phyloP scores from a whole-genome alignment of 2,113 vertebrate species.

The Casuarius casuarius region DNA sequence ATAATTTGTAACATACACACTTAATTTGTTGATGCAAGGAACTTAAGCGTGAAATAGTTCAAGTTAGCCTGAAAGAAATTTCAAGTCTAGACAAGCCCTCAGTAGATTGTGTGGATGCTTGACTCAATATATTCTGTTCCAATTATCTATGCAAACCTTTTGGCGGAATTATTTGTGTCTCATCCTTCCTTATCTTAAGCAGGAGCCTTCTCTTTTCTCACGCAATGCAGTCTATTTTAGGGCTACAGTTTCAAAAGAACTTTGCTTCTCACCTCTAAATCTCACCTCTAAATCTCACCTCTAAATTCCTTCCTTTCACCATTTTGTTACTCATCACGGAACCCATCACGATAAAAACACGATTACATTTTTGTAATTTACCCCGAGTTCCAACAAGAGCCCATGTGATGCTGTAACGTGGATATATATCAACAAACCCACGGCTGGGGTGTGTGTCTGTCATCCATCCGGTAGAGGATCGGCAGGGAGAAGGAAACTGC shows the following conservation, averaged over 20 bases:
- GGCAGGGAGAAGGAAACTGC: not conserved
- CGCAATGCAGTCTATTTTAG: not conserved
- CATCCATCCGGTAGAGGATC: rapidly evolving
- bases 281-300: not conserved
- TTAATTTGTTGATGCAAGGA: not conserved
- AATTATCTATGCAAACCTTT: not conserved
- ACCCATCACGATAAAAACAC: not conserved
- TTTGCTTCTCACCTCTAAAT: too few species aligned
- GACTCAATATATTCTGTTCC: not conserved
- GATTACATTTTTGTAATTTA: not conserved
- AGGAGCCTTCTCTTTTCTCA: not conserved
- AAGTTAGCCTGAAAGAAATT: not conserved
- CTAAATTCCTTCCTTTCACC: not conserved
- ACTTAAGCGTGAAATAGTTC: not conserved
- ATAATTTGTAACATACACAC: not conserved
- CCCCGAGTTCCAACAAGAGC: not conserved
- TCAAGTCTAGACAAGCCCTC: not conserved
- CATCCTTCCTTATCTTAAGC: not conserved
- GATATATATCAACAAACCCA: rapidly evolving
- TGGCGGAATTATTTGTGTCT: not conserved
- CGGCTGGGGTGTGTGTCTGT: not conserved
- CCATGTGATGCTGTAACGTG: not conserved
- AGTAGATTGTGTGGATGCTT: not conserved
- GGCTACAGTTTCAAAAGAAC: not conserved
- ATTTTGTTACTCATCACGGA: not conserved